Evolutionary conservation across 2,797 vertebrate species (phyloP).

Genomic region (Cacajao melanocephalus): DNA sequence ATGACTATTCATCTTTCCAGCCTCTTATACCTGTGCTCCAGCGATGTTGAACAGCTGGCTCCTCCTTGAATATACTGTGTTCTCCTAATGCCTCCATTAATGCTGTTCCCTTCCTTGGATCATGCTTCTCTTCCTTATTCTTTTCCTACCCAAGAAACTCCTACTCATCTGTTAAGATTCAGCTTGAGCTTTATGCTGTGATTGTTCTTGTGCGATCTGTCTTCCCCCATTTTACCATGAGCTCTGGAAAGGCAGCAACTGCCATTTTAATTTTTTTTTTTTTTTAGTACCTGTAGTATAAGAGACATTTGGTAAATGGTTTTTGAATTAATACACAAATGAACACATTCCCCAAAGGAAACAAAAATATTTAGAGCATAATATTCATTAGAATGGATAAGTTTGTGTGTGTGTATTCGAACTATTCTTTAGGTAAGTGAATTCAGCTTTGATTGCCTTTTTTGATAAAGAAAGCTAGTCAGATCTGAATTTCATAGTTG

Average conservation of each 20-base stretch:
- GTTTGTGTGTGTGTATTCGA: background rate
- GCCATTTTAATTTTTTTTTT: conserved; percentile 16
- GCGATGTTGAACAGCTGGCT: background rate
- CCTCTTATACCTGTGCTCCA: background rate
- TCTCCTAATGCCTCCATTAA: background rate
- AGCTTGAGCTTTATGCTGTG: conserved; percentile 2
- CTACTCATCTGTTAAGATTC: conserved; percentile 36
- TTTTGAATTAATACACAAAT: conserved; percentile 28
- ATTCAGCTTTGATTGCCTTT: conserved; percentile 3
- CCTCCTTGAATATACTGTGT: background rate
- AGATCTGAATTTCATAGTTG: background rate
- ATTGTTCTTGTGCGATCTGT: background rate
- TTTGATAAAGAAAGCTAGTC: background rate
- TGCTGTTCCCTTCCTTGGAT: background rate
- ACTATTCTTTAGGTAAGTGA: conserved; percentile 10
- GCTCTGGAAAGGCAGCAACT: background rate
- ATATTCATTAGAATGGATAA: conserved; percentile 10
- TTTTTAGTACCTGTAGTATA: background rate
- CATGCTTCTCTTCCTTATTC: background rate
- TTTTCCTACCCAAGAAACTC: conserved; percentile 35
- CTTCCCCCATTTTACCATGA: background rate
- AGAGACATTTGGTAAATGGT: background rate
- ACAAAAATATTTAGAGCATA: background rate
- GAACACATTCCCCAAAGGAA: background rate
- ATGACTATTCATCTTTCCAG: background rate